Percentiles rank a stretch among this genome's conserved stretches.
Evolutionary conservation across 2,113 vertebrate species (phyloP).

Genomic region (Mus musculus): GRCm39 chr14:115672501-115673000

Average conservation of each 20-base stretch:
- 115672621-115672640: not conserved
- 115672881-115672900: not conserved
- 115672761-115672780: not conserved
- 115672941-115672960: not conserved
- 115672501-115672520: not conserved
- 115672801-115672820: not conserved
- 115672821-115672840: not conserved
- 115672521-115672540: not conserved
- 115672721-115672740: not conserved
- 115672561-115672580: not conserved
- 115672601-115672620: not conserved
- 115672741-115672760: not conserved
- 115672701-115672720: not conserved
- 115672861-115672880: not conserved
- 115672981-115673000: not conserved
- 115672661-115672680: not conserved
- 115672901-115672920: not conserved
- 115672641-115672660: not conserved
- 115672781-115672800: not conserved
- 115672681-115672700: not conserved
- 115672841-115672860: not conserved
- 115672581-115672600: not conserved
- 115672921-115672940: not conserved
- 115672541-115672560: not conserved
- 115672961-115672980: not conserved